Percentiles rank a stretch among this genome's conserved stretches.
Evolutionary conservation across 2,797 vertebrate genomes (phyloP).

Genomic region (Knipowitschia caucasica): DNA sequence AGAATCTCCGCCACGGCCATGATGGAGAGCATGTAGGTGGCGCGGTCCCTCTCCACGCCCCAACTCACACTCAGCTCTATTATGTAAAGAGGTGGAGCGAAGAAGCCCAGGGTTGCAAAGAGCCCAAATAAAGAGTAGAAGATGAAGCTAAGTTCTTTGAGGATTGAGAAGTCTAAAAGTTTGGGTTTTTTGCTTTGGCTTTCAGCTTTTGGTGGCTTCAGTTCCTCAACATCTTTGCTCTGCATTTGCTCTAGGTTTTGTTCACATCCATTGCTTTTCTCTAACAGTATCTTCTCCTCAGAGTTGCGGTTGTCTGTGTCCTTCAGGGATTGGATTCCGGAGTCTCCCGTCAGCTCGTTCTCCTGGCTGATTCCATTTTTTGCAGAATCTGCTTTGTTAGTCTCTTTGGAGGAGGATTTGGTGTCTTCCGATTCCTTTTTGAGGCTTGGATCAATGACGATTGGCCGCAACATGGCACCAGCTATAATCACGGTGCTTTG

Average conservation of each 20-base stretch:
- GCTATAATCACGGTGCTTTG: conserved; percentile 84
- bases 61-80: conserved; percentile 87
- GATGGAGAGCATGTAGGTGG: conserved; percentile 83
- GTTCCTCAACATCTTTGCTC: conserved; percentile 19
- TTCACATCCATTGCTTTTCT: conserved; percentile 54
- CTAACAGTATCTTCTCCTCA: conserved; percentile 27
- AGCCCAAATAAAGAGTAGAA: conserved; percentile 92
- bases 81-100: conserved; percentile 89
- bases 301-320: conserved; percentile 7
- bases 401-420: conserved; percentile 43
- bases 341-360: conserved; percentile 83
- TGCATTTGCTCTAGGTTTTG: conserved; percentile 5
- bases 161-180: conserved; percentile 86
- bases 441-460: conserved; percentile 70
- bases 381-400: conserved; percentile 20
- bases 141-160: conserved; percentile 86
- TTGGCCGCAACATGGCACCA: conserved; percentile 84
- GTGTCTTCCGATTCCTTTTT: conserved; percentile 29
- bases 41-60: conserved; percentile 77
- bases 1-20: conserved; percentile 91
- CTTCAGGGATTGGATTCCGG: conserved; percentile 80
- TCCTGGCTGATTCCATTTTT: conserved; percentile 68
- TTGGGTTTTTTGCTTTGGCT: conserved; percentile 30
- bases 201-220: conserved; percentile 19
- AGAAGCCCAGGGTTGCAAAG: conserved; percentile 93